Base-by-base conservation (phyloP, 2,113 vertebrate genomes). In the Engystomops pustulosus region DNA sequence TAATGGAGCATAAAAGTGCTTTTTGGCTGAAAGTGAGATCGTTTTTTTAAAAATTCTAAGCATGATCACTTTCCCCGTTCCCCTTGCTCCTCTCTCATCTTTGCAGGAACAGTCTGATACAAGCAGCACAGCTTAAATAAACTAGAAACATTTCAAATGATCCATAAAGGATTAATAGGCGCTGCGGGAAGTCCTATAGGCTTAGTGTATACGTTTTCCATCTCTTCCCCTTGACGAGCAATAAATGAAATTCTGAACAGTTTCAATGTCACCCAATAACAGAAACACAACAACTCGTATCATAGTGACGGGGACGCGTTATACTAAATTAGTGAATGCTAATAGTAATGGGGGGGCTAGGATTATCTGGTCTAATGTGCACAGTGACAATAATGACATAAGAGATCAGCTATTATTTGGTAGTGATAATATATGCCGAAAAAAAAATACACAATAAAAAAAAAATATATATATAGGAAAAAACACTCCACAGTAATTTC, bases 161-260 rank as follows among this genome's bases (percentile, higher is more conserved):
- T 94, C 94, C 93, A 94, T 93, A 94, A 95, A 94, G 91, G 91
- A 95, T 94, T 95, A 95, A 95, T 94, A 94, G 94, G 92, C 94
- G 91, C 93, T 87, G 87, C 93, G 91, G 93, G 94, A 93, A 94
- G 93, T 93, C 93, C 94, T 93, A 94, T 93, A 95, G 93, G 93
- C 92, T 92, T 92, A 91, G 90, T 51, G 51, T 93, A 93, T 93
- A 94, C 90, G 89, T 94, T 92, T 94, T 94, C 90, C 86, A 91
- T 93, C 90, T 90, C 89, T 86, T 90, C 87, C 88, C 88, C 80
- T 89, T 76, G 86, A 93, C 85, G 89, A 88, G 89, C 92, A 93
- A 92, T 91, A 93, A 89, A 92, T 90, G 90, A 94, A 94, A 94
- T 94, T 91, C 92, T 93, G 94, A 94, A 89, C 89, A 93, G 90